Conservation (phyloP, 2,113 vertebrate species). For the Colossoma macropomum region DNA sequence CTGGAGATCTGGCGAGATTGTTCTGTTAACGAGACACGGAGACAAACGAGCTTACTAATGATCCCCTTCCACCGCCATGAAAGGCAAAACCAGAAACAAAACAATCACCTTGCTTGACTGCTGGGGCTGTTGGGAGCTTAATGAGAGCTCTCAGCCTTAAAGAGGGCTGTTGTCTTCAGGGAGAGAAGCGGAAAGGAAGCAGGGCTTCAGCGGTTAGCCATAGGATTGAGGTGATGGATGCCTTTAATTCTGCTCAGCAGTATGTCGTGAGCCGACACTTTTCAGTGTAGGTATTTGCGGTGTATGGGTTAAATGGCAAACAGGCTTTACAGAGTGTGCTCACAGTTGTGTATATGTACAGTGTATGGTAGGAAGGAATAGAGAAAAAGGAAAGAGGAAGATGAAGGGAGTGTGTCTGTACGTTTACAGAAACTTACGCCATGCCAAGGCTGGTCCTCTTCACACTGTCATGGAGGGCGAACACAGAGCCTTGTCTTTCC, state of each 20-base stretch:
- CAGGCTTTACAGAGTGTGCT: slow-evolving; percentile 34
- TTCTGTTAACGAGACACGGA: slow-evolving; percentile 92
- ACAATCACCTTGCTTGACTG: slow-evolving; percentile 88
- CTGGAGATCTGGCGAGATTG: slow-evolving; percentile 91
- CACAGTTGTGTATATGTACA: slow-evolving; percentile 37
- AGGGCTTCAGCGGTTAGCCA: slow-evolving; percentile 85
- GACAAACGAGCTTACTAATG: slow-evolving; percentile 86
- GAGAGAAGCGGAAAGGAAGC: slow-evolving; percentile 84
- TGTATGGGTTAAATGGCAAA: slow-evolving; percentile 41
- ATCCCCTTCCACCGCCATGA: slow-evolving; percentile 76
- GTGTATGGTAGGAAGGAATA: slow-evolving; percentile 35
- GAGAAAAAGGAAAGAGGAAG: slow-evolving; percentile 1
- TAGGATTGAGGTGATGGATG: slow-evolving; percentile 89
- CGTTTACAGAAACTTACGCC: slow-evolving; percentile 66
- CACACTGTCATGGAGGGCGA: slow-evolving; percentile 68
- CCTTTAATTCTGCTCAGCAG: slow-evolving; percentile 77
- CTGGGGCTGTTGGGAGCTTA: slow-evolving; percentile 77
- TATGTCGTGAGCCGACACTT: slow-evolving; percentile 42
- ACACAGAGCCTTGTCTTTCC: slow-evolving; percentile 70
- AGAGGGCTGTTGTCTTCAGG: slow-evolving; percentile 85
- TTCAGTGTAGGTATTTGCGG: slow-evolving; percentile 44
- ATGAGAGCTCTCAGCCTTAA: slow-evolving; percentile 88
- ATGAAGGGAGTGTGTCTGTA: background rate
- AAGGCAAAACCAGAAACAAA: slow-evolving; percentile 69
- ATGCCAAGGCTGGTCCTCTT: slow-evolving; percentile 69